Conservation (phyloP, 2,113 vertebrate species). For the Nothobranchius furzeri region DNA sequence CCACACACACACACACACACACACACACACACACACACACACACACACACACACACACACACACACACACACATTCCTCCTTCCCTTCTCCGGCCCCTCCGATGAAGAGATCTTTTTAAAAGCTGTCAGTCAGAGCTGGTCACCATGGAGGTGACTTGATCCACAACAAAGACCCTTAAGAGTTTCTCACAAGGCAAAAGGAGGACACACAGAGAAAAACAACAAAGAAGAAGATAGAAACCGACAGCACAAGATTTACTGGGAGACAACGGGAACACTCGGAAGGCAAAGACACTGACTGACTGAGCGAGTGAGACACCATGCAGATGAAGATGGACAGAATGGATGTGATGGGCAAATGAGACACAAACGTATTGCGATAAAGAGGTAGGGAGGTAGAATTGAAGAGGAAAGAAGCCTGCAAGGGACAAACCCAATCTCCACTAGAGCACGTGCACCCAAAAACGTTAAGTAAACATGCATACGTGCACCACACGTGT, state of each 20-base stretch:
- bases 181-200: slow-evolving; percentile 69
- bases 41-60: slow-evolving; percentile 1
- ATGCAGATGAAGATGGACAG: slow-evolving; percentile 61
- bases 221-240: slow-evolving; percentile 62
- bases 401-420: slow-evolving; percentile 27
- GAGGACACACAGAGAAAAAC: slow-evolving; percentile 58
- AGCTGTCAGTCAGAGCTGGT: slow-evolving; percentile 70
- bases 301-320: slow-evolving; percentile 47
- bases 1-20: slow-evolving; percentile 5
- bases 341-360: slow-evolving; percentile 70
- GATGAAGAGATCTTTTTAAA: slow-evolving; percentile 71
- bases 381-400: slow-evolving; percentile 52
- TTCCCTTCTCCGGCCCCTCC: slow-evolving; percentile 54
- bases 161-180: slow-evolving; percentile 70
- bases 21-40: not conserved
- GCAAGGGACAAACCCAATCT: not conserved
- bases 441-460: not conserved
- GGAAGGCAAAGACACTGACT: slow-evolving; percentile 49
- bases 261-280: slow-evolving; percentile 48
- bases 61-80: slow-evolving; percentile 50
- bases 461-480: slow-evolving; percentile 1
- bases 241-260: slow-evolving; percentile 57
- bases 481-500: not conserved
- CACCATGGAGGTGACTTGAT: slow-evolving; percentile 65
- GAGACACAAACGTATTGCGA: slow-evolving; percentile 61